Evolutionary conservation across 2,888 invertebrate genomes (phyloP), one percentile per base, ranked within the genome.

Genomic region (Cephonodes hylas): DNA sequence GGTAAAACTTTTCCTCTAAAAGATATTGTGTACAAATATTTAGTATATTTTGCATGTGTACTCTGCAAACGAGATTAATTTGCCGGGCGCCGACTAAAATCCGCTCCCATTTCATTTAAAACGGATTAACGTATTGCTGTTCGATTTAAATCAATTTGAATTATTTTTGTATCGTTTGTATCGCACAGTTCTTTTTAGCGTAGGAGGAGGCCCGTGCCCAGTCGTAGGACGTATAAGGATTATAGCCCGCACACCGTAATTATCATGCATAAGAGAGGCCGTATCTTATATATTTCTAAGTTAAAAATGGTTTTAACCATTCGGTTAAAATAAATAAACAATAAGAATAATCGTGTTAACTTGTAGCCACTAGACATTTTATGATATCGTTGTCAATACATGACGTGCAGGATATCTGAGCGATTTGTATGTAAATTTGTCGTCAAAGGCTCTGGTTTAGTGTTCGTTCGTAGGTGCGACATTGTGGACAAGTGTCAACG

Each of bases 401-500:
- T 10, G 27, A 18, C 18, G 18, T 18, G n/a, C 46, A 31, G 31
- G 53, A 53, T 53, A 53, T 31, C 53, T 53, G 3, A 10, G 13
- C 27, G n/a, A 53, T 53, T 31, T 53, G 27, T 53, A 53, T 53
- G 53, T 15, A 18, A 53, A 53, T 53, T n/a, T 23, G 7, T 8
- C 27, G 18, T 27, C 10, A 53, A 27, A 10, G 8, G 27, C 7
- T 10, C 7, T 53, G 53, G 53, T 18, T 53, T 18, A 31, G 53
- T n/a, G 38, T 53, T 53, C 53, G 27, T 53, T 27, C 27, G 23
- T 46, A 1, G 46, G 23, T 15, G 27, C 27, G 53, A 53, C 53
- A 53, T 53, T 53, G 31, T 31, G 27, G 53, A 53, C 53, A 53
- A 18, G 18, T 53, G 53, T 53, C 53, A 53, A 53, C 53, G 53